These are phyloP conservation scores for Abrostola tripartita DNA, from an alignment of 2,888 invertebrate genomes.

Conservation along the genomic window DNA sequence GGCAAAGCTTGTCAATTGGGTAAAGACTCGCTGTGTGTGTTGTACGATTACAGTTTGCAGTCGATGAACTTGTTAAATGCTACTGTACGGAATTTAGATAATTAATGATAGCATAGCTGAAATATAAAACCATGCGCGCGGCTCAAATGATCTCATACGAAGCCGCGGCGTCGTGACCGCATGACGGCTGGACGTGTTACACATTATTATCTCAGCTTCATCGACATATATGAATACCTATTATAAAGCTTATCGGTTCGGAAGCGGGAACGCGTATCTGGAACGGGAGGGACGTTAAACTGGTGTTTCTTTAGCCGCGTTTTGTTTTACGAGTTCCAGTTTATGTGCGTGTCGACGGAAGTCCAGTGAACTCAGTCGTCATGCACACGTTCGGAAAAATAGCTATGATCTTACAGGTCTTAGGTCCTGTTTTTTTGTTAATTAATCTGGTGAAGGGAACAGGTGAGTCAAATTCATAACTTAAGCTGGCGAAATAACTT, in stretches of 20 bases:
- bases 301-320: conserved; percentile 66
- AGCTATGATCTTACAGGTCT: conserved; percentile 56
- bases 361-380: conserved; percentile 67
- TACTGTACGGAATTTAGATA: conserved; percentile 17
- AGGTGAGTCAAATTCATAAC: conserved; percentile 58
- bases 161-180: conserved; percentile 39
- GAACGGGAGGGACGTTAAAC: conserved; percentile 68
- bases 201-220: conserved; percentile 35
- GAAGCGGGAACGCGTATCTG: conserved; percentile 68
- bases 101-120: conserved; percentile 34
- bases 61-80: conserved; percentile 8
- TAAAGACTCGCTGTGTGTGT: not conserved
- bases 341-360: conserved; percentile 61
- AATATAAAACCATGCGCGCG: conserved; percentile 57
- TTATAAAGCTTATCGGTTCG: conserved; percentile 73
- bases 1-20: not conserved
- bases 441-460: conserved; percentile 51
- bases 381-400: conserved; percentile 66
- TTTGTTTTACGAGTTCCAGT: conserved; percentile 67
- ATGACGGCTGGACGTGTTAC: conserved; percentile 36
- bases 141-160: conserved; percentile 59
- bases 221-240: conserved; percentile 43
- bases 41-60: not conserved
- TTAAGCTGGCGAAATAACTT: conserved; percentile 33
- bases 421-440: conserved; percentile 55